Conservation (phyloP, 2,113 vertebrate species). For the Micromys minutus region DNA sequence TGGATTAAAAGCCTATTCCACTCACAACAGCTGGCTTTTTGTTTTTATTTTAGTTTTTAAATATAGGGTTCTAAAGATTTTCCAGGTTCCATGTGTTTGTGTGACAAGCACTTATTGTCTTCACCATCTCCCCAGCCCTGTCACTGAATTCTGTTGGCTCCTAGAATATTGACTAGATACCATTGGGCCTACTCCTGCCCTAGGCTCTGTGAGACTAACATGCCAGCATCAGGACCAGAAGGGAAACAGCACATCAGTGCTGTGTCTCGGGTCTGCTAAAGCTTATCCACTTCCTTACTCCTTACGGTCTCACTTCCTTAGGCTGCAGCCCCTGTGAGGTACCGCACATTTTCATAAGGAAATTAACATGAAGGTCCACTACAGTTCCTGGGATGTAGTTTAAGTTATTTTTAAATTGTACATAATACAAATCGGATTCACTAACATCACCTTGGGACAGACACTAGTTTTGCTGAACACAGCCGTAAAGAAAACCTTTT, state of each 20-base stretch:
- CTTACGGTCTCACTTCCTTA: not conserved
- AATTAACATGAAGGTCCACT: not conserved
- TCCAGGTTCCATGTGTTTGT: not conserved
- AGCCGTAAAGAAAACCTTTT: constrained; percentile 31
- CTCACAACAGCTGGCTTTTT: not conserved
- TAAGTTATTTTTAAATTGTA: constrained; percentile 41
- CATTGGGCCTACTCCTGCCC: not conserved
- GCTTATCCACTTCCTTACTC: not conserved
- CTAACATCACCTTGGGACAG: not conserved
- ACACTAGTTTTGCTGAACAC: not conserved
- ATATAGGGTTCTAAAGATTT: not conserved
- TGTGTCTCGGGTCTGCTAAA: not conserved
- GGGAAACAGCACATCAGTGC: not conserved
- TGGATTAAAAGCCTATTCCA: no score
- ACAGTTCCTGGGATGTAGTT: not conserved
- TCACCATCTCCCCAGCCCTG: not conserved
- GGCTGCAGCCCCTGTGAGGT: not conserved
- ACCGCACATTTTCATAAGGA: not conserved
- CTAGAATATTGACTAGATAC: not conserved
- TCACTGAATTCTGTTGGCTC: not conserved
- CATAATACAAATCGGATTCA: not conserved
- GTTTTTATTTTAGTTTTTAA: not conserved
- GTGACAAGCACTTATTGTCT: not conserved
- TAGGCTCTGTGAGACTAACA: not conserved
- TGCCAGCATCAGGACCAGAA: not conserved